phyloP scores from a whole-genome alignment of 35 echinoderm and acorn worm species.

The Amphiura filiformis region DNA sequence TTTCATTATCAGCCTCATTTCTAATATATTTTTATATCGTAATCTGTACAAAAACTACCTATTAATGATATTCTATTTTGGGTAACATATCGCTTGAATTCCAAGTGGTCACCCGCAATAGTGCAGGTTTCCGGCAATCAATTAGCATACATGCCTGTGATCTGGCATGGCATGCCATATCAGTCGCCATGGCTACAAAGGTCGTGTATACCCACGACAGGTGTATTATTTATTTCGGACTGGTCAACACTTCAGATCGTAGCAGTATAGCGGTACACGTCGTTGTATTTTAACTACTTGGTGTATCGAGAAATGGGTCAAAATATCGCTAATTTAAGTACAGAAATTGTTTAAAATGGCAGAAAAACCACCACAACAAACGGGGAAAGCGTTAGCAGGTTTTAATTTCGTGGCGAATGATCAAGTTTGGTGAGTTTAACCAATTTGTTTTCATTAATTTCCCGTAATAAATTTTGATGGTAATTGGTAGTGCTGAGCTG shows the following conservation, averaged over 20 bases:
- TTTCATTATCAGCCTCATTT: too few species aligned
- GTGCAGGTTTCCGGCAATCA: conserved; percentile 39
- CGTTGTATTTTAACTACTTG: neutral
- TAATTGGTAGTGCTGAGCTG: too few species aligned
- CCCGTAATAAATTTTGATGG: too few species aligned
- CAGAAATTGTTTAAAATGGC: conserved; percentile 13
- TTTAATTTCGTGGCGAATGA: conserved; percentile 85
- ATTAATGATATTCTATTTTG: neutral
- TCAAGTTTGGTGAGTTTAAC: conserved; percentile 92
- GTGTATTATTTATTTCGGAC: neutral
- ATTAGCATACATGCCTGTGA: conserved; percentile 45
- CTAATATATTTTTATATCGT: too few species aligned
- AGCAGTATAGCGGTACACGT: neutral
- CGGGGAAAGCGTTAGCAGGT: conserved; percentile 71
- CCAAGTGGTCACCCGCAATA: neutral
- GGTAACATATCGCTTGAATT: neutral
- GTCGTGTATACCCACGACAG: neutral
- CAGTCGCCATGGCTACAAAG: conserved; percentile 58
- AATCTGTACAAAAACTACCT: neutral
- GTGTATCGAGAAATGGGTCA: neutral
- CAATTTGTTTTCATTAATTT: too few species aligned
- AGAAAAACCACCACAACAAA: conserved; percentile 44
- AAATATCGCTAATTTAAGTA: neutral
- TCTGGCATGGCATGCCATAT: conserved; percentile 24
- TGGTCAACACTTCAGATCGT: neutral